Conservation (phyloP, 2,888 invertebrate genomes). For the Esperia sulphurella region DNA sequence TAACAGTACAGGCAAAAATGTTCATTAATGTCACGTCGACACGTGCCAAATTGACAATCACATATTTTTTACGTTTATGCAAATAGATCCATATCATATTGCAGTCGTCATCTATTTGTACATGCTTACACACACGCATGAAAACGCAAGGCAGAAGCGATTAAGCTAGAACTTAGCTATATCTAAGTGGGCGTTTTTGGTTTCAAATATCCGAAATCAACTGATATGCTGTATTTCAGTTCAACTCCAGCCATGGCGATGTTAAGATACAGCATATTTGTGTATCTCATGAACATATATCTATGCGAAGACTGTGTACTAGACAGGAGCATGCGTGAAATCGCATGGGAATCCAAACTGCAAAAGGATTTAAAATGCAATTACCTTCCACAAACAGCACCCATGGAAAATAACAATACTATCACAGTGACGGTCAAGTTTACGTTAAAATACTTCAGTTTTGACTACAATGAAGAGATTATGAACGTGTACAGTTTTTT, state of each 20-base stretch:
- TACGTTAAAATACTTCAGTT: conserved; percentile 30
- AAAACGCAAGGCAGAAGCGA: too few species aligned
- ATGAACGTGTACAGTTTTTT: conserved; percentile 19
- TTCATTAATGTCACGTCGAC: too few species aligned
- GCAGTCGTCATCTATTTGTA: too few species aligned
- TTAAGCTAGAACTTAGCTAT: too few species aligned
- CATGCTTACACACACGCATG: too few species aligned
- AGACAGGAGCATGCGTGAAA: not conserved
- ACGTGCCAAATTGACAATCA: too few species aligned
- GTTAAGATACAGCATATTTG: not conserved
- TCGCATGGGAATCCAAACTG: conserved; percentile 24
- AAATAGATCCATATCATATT: too few species aligned
- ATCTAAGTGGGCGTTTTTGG: not conserved
- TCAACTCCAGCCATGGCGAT: not conserved
- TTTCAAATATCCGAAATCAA: not conserved
- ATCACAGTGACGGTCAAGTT: conserved; percentile 22
- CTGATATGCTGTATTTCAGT: not conserved
- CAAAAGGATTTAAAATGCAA: conserved; percentile 12
- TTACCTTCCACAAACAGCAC: not conserved
- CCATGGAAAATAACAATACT: not conserved
- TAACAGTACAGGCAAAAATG: too few species aligned
- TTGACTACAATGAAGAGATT: conserved; percentile 22
- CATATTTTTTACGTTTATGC: too few species aligned
- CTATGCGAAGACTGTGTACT: conserved; percentile 1
- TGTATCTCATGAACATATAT: not conserved